Percentiles rank a stretch among this genome's conserved stretches.
Conservation (phyloP, 2,797 vertebrate genomes). For the Apogon hyalosoma region DNA sequence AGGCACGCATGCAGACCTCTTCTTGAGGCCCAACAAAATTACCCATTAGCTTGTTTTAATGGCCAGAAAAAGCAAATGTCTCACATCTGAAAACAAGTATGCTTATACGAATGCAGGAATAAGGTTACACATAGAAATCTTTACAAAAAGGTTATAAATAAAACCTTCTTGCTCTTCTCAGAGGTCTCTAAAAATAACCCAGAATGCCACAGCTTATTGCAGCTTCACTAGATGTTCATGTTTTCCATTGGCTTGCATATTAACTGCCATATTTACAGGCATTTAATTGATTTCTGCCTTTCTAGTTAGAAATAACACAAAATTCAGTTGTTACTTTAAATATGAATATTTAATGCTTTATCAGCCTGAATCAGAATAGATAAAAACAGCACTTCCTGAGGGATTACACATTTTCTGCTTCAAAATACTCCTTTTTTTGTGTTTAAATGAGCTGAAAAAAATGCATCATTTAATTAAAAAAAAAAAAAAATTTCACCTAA, state of each 20-base stretch:
- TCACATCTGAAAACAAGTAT: background rate
- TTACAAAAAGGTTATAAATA: background rate
- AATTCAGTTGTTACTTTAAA: background rate
- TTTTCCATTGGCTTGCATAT: background rate
- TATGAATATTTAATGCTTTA: background rate
- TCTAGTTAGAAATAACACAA: background rate
- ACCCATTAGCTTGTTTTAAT: background rate
- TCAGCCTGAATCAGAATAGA: background rate
- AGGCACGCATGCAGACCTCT: constrained; percentile 28
- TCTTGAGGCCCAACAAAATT: background rate
- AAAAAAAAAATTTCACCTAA: no score
- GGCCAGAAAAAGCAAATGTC: background rate
- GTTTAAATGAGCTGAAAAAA: no score
- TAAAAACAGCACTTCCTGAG: background rate
- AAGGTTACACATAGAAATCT: background rate
- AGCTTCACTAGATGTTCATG: background rate
- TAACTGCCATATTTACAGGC: background rate
- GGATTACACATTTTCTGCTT: background rate
- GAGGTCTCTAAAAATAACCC: background rate
- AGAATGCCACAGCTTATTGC: background rate
- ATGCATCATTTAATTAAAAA: no score
- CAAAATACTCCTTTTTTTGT: background rate
- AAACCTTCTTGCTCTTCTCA: background rate
- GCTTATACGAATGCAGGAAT: background rate
- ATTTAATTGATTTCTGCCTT: background rate